These are phyloP conservation scores for Caenorhabditis afra DNA, from an alignment of 2,888 invertebrate genomes.

Conservation along the genomic window DNA sequence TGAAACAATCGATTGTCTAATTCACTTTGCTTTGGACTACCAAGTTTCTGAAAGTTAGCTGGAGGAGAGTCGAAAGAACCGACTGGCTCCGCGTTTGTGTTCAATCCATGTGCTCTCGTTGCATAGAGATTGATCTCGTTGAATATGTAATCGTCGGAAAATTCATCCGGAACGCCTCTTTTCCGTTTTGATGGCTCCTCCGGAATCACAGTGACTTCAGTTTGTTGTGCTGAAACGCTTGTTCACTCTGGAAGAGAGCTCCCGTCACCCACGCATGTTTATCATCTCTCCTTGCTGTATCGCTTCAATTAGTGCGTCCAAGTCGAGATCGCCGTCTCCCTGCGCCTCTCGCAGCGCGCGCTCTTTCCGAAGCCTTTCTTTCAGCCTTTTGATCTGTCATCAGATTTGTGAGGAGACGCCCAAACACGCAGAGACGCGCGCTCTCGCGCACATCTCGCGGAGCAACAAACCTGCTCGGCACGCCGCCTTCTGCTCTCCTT, in stretches of 20 bases:
- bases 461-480: conserved; percentile 66
- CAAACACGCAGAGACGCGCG: too few relatives aligned
- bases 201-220: background rate
- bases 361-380: conserved; percentile 70
- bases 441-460: conserved; percentile 12
- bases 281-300: conserved; percentile 64
- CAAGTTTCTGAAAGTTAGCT: conserved; percentile 13
- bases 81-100: conserved; percentile 17
- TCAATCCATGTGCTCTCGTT: conserved; percentile 28
- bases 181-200: conserved; percentile 22
- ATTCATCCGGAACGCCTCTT: conserved; percentile 49
- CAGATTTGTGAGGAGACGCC: conserved; percentile 22
- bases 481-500: conserved; percentile 68
- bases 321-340: conserved; percentile 68
- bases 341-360: conserved; percentile 65
- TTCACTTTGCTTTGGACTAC: conserved; percentile 4
- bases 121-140: conserved; percentile 66
- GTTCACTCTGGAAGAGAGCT: background rate
- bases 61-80: background rate
- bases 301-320: conserved; percentile 71
- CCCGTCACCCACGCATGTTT: conserved; percentile 19
- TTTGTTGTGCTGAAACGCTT: conserved; percentile 29
- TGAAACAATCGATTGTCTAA: conserved; percentile 16
- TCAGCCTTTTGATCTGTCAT: conserved; percentile 71
- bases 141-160: conserved; percentile 67